Evolutionary conservation across 2,888 invertebrate species (phyloP).

Genomic region (Ypsolopha scabrella): DNA sequence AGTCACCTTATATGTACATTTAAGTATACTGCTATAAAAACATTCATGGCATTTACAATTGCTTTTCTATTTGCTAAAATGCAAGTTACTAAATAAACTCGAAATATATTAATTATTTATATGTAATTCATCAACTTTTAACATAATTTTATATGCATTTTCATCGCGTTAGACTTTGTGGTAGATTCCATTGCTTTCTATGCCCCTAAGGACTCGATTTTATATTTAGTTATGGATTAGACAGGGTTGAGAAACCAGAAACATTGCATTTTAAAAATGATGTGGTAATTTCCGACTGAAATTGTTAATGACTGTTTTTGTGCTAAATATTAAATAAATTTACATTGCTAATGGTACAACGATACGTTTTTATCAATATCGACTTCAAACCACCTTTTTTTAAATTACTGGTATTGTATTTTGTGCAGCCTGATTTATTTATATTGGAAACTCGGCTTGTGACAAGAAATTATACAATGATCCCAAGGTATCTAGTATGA

Average conservation of each 20-base stretch:
- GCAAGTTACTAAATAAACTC: not conserved
- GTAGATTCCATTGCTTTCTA: not conserved
- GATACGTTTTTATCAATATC: not conserved
- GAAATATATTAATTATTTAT: slow-evolving; percentile 5
- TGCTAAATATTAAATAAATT: slow-evolving; percentile 35
- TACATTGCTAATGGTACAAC: not conserved
- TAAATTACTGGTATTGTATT: too few species aligned
- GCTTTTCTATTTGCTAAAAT: not conserved
- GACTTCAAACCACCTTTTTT: too few species aligned
- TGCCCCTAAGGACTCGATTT: too few species aligned
- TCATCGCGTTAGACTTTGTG: not conserved
- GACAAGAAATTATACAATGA: too few species aligned
- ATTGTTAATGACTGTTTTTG: slow-evolving; percentile 37
- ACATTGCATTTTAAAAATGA: slow-evolving; percentile 30
- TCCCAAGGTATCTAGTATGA: too few species aligned
- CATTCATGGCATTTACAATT: not conserved
- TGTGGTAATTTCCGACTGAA: slow-evolving; percentile 43
- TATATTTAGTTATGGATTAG: slow-evolving; percentile 13
- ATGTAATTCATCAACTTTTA: not conserved
- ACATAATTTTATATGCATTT: not conserved
- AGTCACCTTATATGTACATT: too few species aligned
- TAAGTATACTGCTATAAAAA: not conserved
- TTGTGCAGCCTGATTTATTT: too few species aligned
- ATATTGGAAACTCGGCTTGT: too few species aligned
- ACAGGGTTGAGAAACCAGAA: slow-evolving; percentile 25